Base-by-base conservation (phyloP, 2,888 invertebrate genomes). In the Drosophila vallismaia region DNA sequence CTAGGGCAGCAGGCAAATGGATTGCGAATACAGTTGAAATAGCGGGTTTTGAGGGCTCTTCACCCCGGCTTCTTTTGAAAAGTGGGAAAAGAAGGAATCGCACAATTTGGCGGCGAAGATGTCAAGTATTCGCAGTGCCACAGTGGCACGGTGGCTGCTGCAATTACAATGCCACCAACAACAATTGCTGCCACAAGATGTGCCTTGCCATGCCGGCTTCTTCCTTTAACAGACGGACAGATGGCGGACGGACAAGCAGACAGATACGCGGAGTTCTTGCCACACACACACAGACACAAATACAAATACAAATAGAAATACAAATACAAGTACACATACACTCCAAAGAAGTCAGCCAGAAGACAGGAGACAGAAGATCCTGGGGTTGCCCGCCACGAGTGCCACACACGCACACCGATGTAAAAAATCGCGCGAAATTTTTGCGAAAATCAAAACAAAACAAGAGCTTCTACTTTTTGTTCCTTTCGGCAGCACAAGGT, bases 31-130 rank as follows among this genome's bases (percentile, higher is more conserved):
- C 50, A 64, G 64, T 59, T 54, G 59, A 67, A 42, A 72, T 64
- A 38, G 53, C 44, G 72, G 53, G 54, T 53, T 71, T 42, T 38
- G 38, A 53, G 71, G 53, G 51, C 69, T 44, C 71, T 69, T 44
- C 71, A 71, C 62, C 6, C n/a, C n/a, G 2, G 5, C n/a, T 28
- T 1, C 28, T 28, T n/a, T 36, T 8, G 40, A 31, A 44, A 28
- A 33, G 26, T 50, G 49, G 14, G 31, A 33, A 56, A 28, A 12
- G 45, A 70, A 83, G 86, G 54, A 88, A 83, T 88, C 78, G 86
- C 78, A 86, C 84, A 88, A 86, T 85, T 88, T 88, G 88, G 86
- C 88, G 84, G 84, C 76, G 84, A 88, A 88, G 80, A 88, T 88
- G 84, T 85, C 84, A 85, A 85, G 84, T 84, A 81, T 81, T 71